Evolutionary conservation across 64 coral and sea anemone genomes (phyloP).

Genomic region (Actinia tenebrosa): DNA sequence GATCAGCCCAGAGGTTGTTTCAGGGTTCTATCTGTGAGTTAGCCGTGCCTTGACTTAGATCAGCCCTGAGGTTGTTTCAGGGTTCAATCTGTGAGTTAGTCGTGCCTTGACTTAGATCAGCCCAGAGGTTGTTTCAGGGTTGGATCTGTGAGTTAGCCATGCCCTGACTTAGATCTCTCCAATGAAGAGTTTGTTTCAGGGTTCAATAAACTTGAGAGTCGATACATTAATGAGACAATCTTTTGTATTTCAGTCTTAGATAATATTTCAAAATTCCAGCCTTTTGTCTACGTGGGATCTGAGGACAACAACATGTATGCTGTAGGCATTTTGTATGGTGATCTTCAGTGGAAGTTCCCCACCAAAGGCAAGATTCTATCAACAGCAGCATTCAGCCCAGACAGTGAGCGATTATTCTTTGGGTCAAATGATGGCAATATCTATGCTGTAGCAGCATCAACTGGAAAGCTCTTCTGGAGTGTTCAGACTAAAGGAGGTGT

Average conservation of each 20-base stretch:
- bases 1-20: too few relatives aligned
- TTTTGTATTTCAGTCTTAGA: constrained; percentile 36
- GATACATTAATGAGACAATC: not conserved
- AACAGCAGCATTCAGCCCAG: constrained; percentile 54
- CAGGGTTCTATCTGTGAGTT: too few relatives aligned
- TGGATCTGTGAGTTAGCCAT: too few relatives aligned
- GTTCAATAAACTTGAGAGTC: too few relatives aligned
- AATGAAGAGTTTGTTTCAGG: too few relatives aligned
- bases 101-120: too few relatives aligned
- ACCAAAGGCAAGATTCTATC: constrained; percentile 75
- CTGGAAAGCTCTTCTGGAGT: constrained; percentile 63
- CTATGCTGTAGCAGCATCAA: constrained; percentile 48
- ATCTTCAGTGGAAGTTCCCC: constrained; percentile 71
- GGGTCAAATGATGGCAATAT: constrained; percentile 68
- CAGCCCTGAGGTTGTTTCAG: too few relatives aligned
- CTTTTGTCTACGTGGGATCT: constrained; percentile 64
- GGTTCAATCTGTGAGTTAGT: too few relatives aligned
- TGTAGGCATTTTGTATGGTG: constrained; percentile 23
- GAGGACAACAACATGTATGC: constrained; percentile 89
- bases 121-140: too few relatives aligned
- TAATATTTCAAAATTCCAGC: not conserved
- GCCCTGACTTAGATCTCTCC: too few relatives aligned
- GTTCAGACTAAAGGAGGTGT: constrained; percentile 43
- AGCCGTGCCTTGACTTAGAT: too few relatives aligned
- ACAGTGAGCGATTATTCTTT: constrained; percentile 64